Base-by-base conservation (phyloP, 2,888 invertebrate genomes). In the Tachina lurida region DNA sequence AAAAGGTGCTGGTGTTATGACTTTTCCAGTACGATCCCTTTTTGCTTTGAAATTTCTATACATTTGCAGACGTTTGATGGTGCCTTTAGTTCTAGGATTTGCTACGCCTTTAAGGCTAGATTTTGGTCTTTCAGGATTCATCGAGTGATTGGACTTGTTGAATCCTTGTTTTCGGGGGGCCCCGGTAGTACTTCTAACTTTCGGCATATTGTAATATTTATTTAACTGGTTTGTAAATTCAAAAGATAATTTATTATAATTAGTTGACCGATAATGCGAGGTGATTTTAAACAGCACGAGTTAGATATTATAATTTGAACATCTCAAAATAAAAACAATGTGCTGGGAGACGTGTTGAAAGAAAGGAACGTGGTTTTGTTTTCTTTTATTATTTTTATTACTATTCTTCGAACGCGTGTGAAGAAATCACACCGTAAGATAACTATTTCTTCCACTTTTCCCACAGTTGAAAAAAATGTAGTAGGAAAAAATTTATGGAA, bases 21-120 rank as follows among this genome's bases (percentile, higher is more conserved):
- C 98, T 94, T 98, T 97, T 70, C 99, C 97, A 79, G 94, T 94
- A 90, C 95, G 95, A 93, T 99, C 96, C 77, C 99, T 95, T 92
- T 98, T 98, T 0, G 99, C 96, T 93, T 99, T 99, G 92, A 97
- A 98, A 93, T 98, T 98, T 88, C 98, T 95, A 93, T 99, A 99
- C 99, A 99, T 99, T 93, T 98, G 97, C 87, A 99, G 93, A 67
- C 99, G 95, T 91, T 98, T 98, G 86, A 99, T 99, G 0, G 99
- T 99, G 15, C 96, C 96, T 92, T 97, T 97, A 15, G 98, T 97
- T 89, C 99, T 95, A 1, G 95, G 95, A 90, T 96, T 97, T 0
- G 96, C 96, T 15, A 97, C 97, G 74, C 97, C 97, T 93, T 97
- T 97, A 76, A 98, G 93, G 1, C 96, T 96, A 89, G 96, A 95